These are phyloP conservation scores for Gymnopithys bicolor DNA, from an alignment of 2,797 vertebrate genomes.

Conservation along the genomic window DNA sequence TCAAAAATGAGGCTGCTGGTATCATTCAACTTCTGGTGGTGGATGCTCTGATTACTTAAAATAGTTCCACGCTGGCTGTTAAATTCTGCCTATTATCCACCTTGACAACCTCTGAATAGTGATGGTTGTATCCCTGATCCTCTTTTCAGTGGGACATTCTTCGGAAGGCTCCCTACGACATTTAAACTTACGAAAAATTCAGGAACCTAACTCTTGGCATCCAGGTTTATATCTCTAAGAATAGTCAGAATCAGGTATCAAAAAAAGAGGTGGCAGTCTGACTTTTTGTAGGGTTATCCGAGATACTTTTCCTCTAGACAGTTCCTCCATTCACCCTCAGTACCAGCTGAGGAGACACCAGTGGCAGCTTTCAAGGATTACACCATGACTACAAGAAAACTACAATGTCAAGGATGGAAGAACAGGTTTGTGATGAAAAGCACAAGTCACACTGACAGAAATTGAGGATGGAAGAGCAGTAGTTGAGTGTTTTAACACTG, in stretches of 20 bases:
- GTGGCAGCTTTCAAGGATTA: neutral
- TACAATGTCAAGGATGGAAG: rapidly evolving
- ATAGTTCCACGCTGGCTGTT: neutral
- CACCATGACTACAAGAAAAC: neutral
- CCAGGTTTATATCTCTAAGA: neutral
- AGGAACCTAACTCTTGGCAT: neutral
- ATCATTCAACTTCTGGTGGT: neutral
- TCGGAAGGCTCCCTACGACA: neutral
- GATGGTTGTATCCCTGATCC: neutral
- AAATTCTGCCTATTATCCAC: neutral
- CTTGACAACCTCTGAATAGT: neutral
- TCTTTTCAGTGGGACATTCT: neutral
- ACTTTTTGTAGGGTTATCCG: neutral
- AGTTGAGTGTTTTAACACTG: neutral
- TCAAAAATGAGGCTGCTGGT: neutral
- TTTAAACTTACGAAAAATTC: neutral
- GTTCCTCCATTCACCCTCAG: neutral
- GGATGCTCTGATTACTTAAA: neutral
- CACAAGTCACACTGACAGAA: neutral
- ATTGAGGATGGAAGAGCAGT: neutral
- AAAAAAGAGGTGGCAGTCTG: neutral
- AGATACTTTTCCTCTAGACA: neutral
- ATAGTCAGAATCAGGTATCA: neutral
- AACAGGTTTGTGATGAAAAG: neutral
- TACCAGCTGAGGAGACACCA: neutral